Evolutionary conservation across 2,113 vertebrate genomes (phyloP).

Genomic region (Halcyon malimbica): DNA sequence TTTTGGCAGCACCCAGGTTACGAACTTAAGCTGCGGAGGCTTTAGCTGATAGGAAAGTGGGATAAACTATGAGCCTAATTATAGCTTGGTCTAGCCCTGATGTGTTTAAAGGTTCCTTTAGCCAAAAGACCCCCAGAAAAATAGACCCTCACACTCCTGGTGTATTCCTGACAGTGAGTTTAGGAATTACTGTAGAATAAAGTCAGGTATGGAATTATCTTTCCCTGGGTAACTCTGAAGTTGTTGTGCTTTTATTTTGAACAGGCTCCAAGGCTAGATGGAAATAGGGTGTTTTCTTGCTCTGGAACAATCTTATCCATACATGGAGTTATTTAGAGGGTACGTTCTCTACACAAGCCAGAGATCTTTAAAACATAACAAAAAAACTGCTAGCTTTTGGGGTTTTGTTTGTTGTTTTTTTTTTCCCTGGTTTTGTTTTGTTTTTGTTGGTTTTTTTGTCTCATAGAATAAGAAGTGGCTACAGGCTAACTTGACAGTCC

Average conservation of each 20-base stretch:
- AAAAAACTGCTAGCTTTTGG: background rate
- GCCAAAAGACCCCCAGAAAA: background rate
- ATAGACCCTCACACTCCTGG: background rate
- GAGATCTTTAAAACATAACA: background rate
- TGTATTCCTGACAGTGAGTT: background rate
- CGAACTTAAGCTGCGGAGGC: background rate
- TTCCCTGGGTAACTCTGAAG: background rate
- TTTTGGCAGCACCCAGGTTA: background rate
- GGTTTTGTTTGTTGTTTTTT: background rate
- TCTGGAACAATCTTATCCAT: background rate
- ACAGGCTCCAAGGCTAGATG: background rate
- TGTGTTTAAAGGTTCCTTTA: background rate
- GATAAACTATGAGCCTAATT: background rate
- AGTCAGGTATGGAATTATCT: background rate
- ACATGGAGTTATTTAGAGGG: conserved; percentile 30
- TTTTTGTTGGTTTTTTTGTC: background rate
- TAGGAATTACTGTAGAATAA: background rate
- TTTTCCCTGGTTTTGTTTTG: background rate
- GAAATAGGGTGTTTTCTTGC: conserved; percentile 8
- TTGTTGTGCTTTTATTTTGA: conserved; percentile 27
- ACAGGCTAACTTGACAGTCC: background rate
- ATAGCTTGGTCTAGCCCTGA: background rate
- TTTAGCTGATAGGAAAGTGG: background rate
- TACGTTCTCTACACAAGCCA: background rate
- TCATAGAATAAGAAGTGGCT: background rate